A percentile compares a stretch with the other conserved stretches of the same genome.
phyloP scores from a whole-genome alignment of 2,888 invertebrate species.

The Folsomia manolachei region DNA sequence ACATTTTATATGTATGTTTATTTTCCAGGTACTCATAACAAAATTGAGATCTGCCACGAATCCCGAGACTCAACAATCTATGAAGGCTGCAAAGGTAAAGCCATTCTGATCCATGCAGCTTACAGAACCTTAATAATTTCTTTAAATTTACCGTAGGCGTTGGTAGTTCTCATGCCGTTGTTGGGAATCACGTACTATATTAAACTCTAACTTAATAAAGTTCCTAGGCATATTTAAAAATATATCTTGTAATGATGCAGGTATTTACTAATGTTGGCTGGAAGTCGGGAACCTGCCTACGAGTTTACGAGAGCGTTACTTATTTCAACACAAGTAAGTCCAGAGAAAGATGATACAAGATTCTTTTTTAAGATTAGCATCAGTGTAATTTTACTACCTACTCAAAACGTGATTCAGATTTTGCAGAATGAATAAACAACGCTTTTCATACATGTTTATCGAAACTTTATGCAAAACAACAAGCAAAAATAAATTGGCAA shows the following conservation, averaged over 20 bases:
- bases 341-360: too few relatives aligned
- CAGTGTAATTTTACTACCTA: too few relatives aligned
- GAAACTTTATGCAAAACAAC: too few relatives aligned
- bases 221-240: too few relatives aligned
- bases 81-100: conserved; percentile 70
- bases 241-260: too few relatives aligned
- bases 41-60: conserved; percentile 87
- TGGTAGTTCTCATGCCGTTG: conserved; percentile 78
- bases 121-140: neutral
- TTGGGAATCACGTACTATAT: conserved; percentile 89
- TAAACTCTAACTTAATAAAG: too few relatives aligned
- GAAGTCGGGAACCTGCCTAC: conserved; percentile 72
- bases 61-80: conserved; percentile 83
- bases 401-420: too few relatives aligned
- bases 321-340: conserved; percentile 83
- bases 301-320: conserved; percentile 75
- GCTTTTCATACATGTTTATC: neutral
- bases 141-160: neutral
- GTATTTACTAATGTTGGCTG: conserved; percentile 78
- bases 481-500: too few relatives aligned
- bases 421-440: too few relatives aligned
- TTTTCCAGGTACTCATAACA: conserved; percentile 77
- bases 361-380: too few relatives aligned
- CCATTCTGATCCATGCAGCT: neutral
- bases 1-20: too few relatives aligned